These are phyloP conservation scores for Spea bombifrons DNA, from an alignment of 2,113 vertebrate genomes.

Conservation along the genomic window DNA sequence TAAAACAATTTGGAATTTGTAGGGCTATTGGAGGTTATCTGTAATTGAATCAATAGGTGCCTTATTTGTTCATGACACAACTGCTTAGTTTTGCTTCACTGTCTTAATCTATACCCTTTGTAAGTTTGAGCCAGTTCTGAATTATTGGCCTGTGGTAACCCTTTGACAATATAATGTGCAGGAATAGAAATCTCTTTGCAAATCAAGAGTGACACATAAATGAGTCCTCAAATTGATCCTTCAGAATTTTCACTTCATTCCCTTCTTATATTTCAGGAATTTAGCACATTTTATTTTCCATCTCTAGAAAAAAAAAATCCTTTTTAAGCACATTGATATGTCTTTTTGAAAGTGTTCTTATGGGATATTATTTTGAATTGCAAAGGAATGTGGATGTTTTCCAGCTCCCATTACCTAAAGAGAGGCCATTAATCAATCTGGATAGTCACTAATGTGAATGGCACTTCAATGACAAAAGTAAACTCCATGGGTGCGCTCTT, in stretches of 20 bases:
- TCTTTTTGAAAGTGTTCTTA: slow-evolving; percentile 8
- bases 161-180: slow-evolving; percentile 44
- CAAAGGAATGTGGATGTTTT: slow-evolving; percentile 25
- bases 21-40: slow-evolving; percentile 48
- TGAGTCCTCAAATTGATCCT: slow-evolving; percentile 39
- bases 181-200: slow-evolving; percentile 38
- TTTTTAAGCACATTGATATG: not conserved
- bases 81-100: slow-evolving; percentile 43
- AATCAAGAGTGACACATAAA: slow-evolving; percentile 45
- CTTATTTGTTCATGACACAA: slow-evolving; percentile 48
- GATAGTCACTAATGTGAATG: slow-evolving; percentile 32
- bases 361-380: slow-evolving; percentile 12
- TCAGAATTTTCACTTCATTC: slow-evolving; percentile 7
- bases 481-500: slow-evolving; percentile 6
- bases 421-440: slow-evolving; percentile 34
- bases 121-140: slow-evolving; percentile 41
- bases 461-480: slow-evolving; percentile 32
- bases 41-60: slow-evolving; percentile 48
- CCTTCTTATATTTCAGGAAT: slow-evolving; percentile 10
- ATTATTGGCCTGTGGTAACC: slow-evolving; percentile 43
- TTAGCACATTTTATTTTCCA: slow-evolving; percentile 8
- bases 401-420: slow-evolving; percentile 26
- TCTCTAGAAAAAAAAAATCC: not conserved
- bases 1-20: slow-evolving; percentile 37
- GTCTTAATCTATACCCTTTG: slow-evolving; percentile 44